phyloP scores from a whole-genome alignment of 2,888 invertebrate species.

The Alviniconcha strummeri region DNA sequence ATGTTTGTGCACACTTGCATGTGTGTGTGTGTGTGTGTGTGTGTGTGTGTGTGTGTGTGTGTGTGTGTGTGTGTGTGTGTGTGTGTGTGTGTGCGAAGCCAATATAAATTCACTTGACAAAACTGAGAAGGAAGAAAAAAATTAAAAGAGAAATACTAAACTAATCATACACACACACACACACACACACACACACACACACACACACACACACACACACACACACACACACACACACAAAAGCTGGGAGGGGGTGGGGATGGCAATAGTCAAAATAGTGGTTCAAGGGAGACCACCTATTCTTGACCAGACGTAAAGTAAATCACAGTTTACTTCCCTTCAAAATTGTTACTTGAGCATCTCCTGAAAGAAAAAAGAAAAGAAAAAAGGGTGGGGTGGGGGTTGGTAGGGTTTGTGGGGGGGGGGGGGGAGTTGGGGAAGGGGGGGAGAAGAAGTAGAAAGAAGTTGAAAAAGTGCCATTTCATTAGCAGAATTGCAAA shows the following conservation, averaged over 20 bases:
- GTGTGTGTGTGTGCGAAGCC: not conserved
- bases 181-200: conserved; percentile 18
- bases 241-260: too few species aligned
- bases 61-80: not conserved
- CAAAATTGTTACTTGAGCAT: not conserved
- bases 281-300: not conserved
- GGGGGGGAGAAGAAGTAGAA: too few species aligned
- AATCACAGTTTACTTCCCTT: not conserved
- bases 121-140: not conserved
- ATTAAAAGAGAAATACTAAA: not conserved
- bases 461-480: too few species aligned
- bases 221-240: conserved; percentile 18
- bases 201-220: conserved; percentile 20
- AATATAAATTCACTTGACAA: not conserved
- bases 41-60: not conserved
- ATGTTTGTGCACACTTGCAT: not conserved
- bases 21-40: not conserved
- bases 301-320: not conserved
- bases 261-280: too few species aligned
- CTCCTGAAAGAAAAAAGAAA: too few species aligned
- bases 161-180: conserved; percentile 11
- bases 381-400: too few species aligned
- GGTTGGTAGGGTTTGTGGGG: too few species aligned
- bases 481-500: too few species aligned
- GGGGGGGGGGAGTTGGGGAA: too few species aligned